Evolutionary conservation across 2,113 vertebrate species (phyloP), one percentile per base, ranked within the genome.

Genomic region (Anhinga anhinga): DNA sequence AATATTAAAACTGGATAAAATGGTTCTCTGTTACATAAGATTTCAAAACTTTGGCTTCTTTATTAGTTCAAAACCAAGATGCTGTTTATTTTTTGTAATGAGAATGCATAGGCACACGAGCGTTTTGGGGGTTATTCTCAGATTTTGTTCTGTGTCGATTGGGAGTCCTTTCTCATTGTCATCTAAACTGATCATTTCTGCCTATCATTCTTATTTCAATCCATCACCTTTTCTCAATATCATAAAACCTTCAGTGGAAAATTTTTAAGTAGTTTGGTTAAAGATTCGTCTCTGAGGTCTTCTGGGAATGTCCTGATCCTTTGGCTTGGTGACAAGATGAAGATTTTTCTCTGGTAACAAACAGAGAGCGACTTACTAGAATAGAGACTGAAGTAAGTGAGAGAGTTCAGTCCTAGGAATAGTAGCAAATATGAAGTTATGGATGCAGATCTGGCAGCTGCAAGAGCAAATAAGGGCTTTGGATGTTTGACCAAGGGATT

Each of bases 401-500:
- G 62, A 59, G 22, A 76, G 32, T 88, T 47, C 30, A 77, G 44
- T 44, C 80, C 94, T 93, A 86, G 89, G 89, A 97, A 94, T 65
- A 91, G 90, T 44, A 90, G 58, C 88, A 91, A 96, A 95, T 81
- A 88, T 59, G 88, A 91, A 91, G 61, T 69, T 96, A 73, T 77
- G 84, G 79, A 65, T 86, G 66, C 56, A 86, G 45, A 90, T 72
- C 58, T 85, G 91, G 92, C 93, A 88, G 82, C 88, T 92, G 93
- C 78, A 76, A 91, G 55, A 93, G 71, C 77, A 86, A 94, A 88
- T 74, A 96, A 77, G 14, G 44, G 44, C 29, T 91, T 89, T 90
- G 73, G 62, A 87, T 92, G 29, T 58, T 70, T 66, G 49, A 86
- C n/a, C 58, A 69, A 61, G 38, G 55, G 77, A 91, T 89, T 93